Percentiles rank a stretch among this genome's conserved stretches.
These are phyloP conservation scores for Achlya flavicornis DNA, from an alignment of 2,888 invertebrate genomes.

Conservation along the genomic window DNA sequence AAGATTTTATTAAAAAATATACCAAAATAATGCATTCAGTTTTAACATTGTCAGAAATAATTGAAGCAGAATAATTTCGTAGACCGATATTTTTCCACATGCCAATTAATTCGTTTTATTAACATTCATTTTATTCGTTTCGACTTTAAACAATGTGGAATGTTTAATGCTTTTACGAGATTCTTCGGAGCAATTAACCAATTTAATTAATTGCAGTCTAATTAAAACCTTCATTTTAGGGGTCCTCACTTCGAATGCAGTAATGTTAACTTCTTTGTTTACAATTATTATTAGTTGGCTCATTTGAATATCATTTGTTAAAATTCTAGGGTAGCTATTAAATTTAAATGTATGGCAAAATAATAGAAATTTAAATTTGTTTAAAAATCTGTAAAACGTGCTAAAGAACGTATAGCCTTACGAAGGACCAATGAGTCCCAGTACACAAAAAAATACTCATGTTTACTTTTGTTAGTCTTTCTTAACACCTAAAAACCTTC, in stretches of 20 bases:
- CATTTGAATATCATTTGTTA: no score
- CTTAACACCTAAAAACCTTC: no score
- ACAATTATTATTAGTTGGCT: not conserved
- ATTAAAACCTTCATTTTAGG: slow-evolving; percentile 4
- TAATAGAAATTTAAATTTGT: no score
- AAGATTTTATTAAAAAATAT: no score
- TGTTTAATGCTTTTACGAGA: slow-evolving; percentile 1
- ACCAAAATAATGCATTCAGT: not conserved
- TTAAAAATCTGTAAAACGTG: no score
- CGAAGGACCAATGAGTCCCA: no score
- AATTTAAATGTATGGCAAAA: no score
- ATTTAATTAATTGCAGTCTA: slow-evolving; percentile 1
- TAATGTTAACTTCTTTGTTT: no score
- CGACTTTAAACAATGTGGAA: not conserved
- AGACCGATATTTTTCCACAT: not conserved
- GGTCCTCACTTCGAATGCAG: not conserved
- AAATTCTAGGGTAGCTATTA: no score
- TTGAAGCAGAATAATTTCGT: not conserved
- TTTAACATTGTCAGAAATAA: not conserved
- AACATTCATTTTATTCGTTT: slow-evolving; percentile 16
- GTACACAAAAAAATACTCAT: no score
- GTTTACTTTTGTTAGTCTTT: no score
- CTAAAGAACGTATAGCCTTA: no score
- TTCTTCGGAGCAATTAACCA: slow-evolving; percentile 7
- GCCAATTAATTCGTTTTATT: slow-evolving; percentile 14